Evolutionary conservation across 2,113 vertebrate genomes (phyloP), one percentile per base, ranked within the genome.

Genomic region (Solea solea): DNA sequence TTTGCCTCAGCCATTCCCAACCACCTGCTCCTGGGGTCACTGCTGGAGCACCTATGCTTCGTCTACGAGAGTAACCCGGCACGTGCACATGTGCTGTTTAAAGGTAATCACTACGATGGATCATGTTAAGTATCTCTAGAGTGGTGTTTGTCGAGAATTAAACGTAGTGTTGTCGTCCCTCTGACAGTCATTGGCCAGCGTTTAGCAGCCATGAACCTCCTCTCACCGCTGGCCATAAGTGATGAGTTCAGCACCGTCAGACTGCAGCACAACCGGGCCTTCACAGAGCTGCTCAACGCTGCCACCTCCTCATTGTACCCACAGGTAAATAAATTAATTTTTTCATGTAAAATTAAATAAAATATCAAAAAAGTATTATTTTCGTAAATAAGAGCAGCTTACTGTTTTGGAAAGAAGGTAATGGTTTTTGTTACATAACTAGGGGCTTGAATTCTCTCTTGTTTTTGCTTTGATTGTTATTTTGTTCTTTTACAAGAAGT

Each of bases 161-260:
- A 7, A 39, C 4, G 15, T 60, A 1, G 0, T 58, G 13, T 45
- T 64, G 9, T 73, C 55, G 8, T 34, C 14, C 9, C 25, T 52
- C 79, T 86, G 75, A 53, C 80, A 99, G 98, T 97, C 42, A 95
- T 98, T 25, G 96, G 96, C 27, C 95, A 97, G 80, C 96, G 93
- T 50, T 94, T 99, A 74, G 95, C 95, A 28, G 92, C 93, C 54
- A 95, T 97, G 90, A 96, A 96, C 54, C 91, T 98, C 55, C 94
- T 99, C 52, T 98, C 96, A 1, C 95, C 97, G 10, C 93, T 98
- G 82, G 95, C 96, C 34, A 92, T 97, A 79, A 96, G 95, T 14
- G 97, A 98, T 66, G 97, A 98, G 87, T 98, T 99, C 81, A 98
- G 96, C 91, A 96, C 96, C 0, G 76, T 99, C 66, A 92, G 97